Evolutionary conservation across 2,797 vertebrate genomes (phyloP), one percentile per base, ranked within the genome.

Genomic region (Takifugu rubripes): DNA sequence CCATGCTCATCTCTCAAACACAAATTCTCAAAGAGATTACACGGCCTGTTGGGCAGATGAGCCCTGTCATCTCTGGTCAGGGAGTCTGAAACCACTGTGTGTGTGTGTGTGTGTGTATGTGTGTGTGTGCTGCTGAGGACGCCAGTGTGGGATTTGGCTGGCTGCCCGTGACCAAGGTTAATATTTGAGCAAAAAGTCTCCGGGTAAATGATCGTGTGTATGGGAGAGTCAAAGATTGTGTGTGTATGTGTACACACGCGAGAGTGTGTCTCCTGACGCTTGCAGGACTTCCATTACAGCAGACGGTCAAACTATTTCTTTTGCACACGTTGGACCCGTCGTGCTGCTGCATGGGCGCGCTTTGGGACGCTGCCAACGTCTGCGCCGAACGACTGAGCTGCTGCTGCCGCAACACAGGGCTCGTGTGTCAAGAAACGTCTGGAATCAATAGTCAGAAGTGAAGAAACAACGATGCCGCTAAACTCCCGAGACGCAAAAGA

Each of bases 1-100:
- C 86, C 70, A 75, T 88, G 79, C 80, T 84, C 84, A 75, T 88
- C 82, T 82, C 87, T 85, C 84, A 79, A 85, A 87, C 85, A 88
- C 88, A 90, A 88, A 90, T 88, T 89, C 86, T 89, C 83, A 66
- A 81, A 83, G 83, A 89, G 85, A 91, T 91, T 91, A 88, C 89
- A 91, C 72, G 83, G 90, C 79, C 84, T 79, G 83, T 82, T 88
- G 88, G 85, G 82, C 84, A 89, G 86, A 90, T 82, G 86, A 86
- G 83, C 83, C 71, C 82, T 59, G 79, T 82, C 83, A 87, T 87
- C 84, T 87, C 83, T 88, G 86, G 81, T 86, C 84, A 85, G 88
- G 78, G 86, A 89, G 67, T 67, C 74, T 77, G 69, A 80, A 87
- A 87, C 85, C 74, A 61, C 8, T 79, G 78, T 49, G 69, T 87